Base-by-base conservation (phyloP, 2,888 invertebrate genomes). In the Ptychoptera contaminata region DNA sequence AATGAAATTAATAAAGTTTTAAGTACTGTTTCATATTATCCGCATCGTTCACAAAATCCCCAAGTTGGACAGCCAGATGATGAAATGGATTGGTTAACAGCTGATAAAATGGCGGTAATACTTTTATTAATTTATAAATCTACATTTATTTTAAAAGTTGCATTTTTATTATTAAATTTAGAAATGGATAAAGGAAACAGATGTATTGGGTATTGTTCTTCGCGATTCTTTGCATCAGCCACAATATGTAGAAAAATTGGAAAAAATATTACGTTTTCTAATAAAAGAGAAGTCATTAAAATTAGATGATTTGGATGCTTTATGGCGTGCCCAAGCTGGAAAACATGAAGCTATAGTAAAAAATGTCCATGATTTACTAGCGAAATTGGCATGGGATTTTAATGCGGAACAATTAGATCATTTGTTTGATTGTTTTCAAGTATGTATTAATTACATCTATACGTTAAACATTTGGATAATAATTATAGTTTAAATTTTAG, bases 301-400 rank as follows among this genome's bases (percentile, higher is more conserved):
- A 4, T 69, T 87, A 43, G 82, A 84, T 52, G 96, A 97, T 64
- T 71, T 97, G 54, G 94, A 96, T 61, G 88, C 87, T 11, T 84
- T 97, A 50, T 97, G 96, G 96, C 85, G 86, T 45, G 94, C 96
- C 4, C 96, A 96, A 68, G 86, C 86, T 48, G 94, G 93, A 12
- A 96, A 96, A 67, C 96, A 96, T 63, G 96, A 96, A 65, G 94
- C 94, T 8, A 97, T 97, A 55, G 96, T 96, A 8, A 96, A 92
- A 66, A 97, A 97, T 62, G 84, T 97, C 37, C 96, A 97, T 61
- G 96, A 96, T 62, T 69, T 97, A 51, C 66, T 97, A 47, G 93
- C 96, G 9, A 96, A 96, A 67, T 70, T 97, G 43, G 96, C 97
- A 1, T 96, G 94, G 94, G 96, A 96, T 64, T 96, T 97, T 63